Percentiles rank a stretch among this genome's conserved stretches.
Evolutionary conservation across 2,113 vertebrate genomes (phyloP).

Genomic region (Gobio gobio): DNA sequence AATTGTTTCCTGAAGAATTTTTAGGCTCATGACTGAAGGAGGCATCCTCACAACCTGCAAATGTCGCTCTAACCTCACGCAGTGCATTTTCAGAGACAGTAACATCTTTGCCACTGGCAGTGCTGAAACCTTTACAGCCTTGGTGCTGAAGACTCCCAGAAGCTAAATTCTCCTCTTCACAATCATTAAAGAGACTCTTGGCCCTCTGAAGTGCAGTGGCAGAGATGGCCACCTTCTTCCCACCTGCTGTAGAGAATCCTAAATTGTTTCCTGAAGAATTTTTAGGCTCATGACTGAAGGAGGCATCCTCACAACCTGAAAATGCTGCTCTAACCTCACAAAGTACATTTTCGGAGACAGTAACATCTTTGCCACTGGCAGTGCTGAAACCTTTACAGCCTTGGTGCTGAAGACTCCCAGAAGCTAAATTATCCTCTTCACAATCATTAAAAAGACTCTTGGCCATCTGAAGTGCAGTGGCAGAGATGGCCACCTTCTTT

Average conservation of each 20-base stretch:
- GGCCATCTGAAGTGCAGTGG: constrained; percentile 56
- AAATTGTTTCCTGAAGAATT: background rate
- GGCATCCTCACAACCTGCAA: background rate
- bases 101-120: constrained; percentile 79
- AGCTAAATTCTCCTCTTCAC: constrained; percentile 52
- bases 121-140: constrained; percentile 77
- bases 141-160: background rate
- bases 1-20: background rate
- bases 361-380: constrained; percentile 77
- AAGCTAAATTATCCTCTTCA: constrained; percentile 53
- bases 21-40: background rate
- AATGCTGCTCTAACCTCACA: background rate
- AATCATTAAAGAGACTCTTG: constrained; percentile 75
- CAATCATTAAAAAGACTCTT: constrained; percentile 75
- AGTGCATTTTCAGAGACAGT: background rate
- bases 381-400: constrained; percentile 78
- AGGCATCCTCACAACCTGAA: background rate
- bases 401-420: background rate
- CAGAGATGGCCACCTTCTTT: constrained; percentile 59
- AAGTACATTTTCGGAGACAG: background rate
- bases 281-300: background rate
- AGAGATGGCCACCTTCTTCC: constrained; percentile 60
- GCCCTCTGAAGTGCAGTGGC: constrained; percentile 57
- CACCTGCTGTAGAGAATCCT: constrained; percentile 61
- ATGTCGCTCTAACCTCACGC: background rate